Percentiles rank a stretch among this genome's conserved stretches.
Evolutionary conservation across 2,113 vertebrate species (phyloP).

Genomic region (Notothenia coriiceps): DNA sequence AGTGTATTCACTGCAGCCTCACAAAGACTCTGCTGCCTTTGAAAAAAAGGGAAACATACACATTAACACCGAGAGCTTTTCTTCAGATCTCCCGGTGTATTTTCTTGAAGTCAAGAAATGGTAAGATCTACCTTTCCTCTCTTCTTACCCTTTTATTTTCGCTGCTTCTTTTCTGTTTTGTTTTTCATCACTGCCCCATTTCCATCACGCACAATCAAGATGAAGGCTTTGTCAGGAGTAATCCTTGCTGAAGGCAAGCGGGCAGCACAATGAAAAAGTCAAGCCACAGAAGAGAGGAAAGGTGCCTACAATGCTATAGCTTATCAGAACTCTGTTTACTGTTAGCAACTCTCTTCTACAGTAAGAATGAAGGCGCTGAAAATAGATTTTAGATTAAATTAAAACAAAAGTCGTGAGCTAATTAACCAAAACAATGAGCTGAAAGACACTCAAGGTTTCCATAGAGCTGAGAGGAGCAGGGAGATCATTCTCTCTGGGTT

Average conservation of each 20-base stretch:
- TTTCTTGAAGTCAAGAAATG: slow-evolving; percentile 36
- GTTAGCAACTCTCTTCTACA: background rate
- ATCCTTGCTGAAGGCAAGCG: slow-evolving; percentile 41
- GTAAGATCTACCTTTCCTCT: slow-evolving; percentile 22
- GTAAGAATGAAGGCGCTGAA: background rate
- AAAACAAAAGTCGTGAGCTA: background rate
- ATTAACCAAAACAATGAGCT: background rate
- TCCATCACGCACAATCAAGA: slow-evolving; percentile 45
- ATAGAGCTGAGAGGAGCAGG: background rate
- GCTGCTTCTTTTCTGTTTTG: background rate
- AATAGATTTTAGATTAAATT: background rate
- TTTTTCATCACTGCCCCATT: slow-evolving; percentile 39
- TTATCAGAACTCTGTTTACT: background rate
- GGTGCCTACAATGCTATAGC: background rate
- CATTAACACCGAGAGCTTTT: slow-evolving; percentile 7
- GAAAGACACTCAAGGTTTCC: background rate
- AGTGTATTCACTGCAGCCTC: slow-evolving; percentile 24
- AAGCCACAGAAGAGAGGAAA: slow-evolving; percentile 28
- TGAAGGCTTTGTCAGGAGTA: slow-evolving; percentile 57
- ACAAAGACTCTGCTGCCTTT: slow-evolving; percentile 3
- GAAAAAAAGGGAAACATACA: slow-evolving; percentile 18
- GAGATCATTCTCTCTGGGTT: background rate
- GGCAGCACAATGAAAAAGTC: slow-evolving; percentile 42
- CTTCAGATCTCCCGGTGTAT: slow-evolving; percentile 8
- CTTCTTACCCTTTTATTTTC: slow-evolving; percentile 1